Evolutionary conservation across 2,113 vertebrate species (phyloP).

Genomic region (Myotis davidii): DNA sequence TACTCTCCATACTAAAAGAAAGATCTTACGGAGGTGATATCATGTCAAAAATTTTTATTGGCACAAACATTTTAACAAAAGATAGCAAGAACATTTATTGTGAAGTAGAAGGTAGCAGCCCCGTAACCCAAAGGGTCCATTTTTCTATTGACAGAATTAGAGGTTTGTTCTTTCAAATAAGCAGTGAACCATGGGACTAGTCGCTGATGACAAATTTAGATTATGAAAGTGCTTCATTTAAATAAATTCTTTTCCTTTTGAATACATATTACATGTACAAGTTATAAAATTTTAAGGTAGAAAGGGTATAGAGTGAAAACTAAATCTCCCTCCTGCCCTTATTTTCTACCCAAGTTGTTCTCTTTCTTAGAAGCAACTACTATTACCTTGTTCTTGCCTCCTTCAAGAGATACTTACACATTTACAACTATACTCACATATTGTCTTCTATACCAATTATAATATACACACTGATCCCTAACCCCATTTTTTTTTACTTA

Average conservation of each 20-base stretch:
- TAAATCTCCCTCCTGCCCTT: background rate
- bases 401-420: background rate
- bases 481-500: background rate
- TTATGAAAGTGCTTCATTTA: background rate
- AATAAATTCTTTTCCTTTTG: slow-evolving; percentile 14
- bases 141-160: background rate
- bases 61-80: background rate
- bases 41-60: background rate
- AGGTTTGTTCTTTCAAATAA: slow-evolving; percentile 21
- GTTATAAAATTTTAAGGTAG: background rate
- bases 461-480: background rate
- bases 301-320: background rate
- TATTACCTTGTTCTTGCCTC: background rate
- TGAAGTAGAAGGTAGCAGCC: background rate
- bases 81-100: background rate
- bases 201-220: background rate
- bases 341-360: background rate
- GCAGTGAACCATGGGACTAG: background rate
- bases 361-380: background rate
- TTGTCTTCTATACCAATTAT: background rate
- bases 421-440: background rate
- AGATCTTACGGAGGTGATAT: background rate
- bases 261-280: background rate
- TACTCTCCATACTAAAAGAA: background rate
- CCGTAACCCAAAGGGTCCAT: background rate